Conservation (phyloP, 2,888 invertebrate species). For the Parnassius smintheus region DNA sequence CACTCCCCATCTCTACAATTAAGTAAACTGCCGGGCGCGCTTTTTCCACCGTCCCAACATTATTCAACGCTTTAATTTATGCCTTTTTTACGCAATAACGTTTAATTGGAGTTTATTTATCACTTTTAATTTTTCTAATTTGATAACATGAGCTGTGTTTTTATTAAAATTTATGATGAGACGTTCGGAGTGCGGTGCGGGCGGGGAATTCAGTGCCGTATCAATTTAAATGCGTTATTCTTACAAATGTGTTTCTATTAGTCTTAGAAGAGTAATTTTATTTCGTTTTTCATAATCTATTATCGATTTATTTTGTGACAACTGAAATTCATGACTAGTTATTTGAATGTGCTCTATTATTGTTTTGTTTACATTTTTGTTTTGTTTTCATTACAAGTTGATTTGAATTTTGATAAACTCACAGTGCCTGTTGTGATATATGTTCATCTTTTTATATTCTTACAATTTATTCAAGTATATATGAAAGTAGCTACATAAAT, state of each 20-base stretch:
- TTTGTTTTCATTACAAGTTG: too few species aligned
- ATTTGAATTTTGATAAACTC: too few species aligned
- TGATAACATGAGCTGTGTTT: conserved; percentile 63
- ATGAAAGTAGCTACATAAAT: too few species aligned
- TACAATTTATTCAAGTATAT: too few species aligned
- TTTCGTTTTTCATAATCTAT: conserved; percentile 11
- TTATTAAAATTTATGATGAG: conserved; percentile 74
- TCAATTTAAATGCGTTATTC: conserved; percentile 70
- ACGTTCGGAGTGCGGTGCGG: conserved; percentile 29
- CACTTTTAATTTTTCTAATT: conserved; percentile 81
- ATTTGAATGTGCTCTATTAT: background rate
- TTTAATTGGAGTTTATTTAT: conserved; percentile 80
- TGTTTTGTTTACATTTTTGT: background rate
- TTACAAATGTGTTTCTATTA: conserved; percentile 67
- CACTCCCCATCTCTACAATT: conserved; percentile 31
- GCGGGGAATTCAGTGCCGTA: conserved; percentile 48
- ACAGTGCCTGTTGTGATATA: too few species aligned
- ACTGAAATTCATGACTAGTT: conserved; percentile 5
- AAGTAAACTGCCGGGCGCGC: conserved; percentile 2
- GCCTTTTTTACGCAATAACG: conserved; percentile 80
- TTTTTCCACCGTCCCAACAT: conserved; percentile 38
- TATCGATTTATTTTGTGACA: conserved; percentile 20
- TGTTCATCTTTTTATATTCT: too few species aligned
- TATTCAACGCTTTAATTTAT: conserved; percentile 70
- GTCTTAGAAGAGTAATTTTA: conserved; percentile 12